Conservation (phyloP, 2,113 vertebrate genomes). For the Nothoprocta pentlandii region DNA sequence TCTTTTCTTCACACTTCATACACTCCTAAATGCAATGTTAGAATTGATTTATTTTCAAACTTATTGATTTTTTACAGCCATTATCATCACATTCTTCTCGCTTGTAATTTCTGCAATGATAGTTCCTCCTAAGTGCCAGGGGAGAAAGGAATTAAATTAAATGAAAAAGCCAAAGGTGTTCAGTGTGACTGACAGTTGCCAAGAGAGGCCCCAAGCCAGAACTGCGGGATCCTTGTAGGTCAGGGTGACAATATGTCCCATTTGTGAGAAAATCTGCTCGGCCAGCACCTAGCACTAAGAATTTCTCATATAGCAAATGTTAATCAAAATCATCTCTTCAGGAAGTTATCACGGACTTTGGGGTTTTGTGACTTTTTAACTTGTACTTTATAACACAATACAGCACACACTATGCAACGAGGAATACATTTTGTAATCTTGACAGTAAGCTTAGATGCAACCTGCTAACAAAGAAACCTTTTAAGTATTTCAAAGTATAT, state of each 20-base stretch:
- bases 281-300: neutral
- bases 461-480: neutral
- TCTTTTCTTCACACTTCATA: neutral
- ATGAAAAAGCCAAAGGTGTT: neutral
- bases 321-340: neutral
- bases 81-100: neutral
- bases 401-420: rapidly evolving
- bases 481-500: neutral
- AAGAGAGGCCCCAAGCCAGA: conserved; percentile 4
- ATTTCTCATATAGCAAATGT: neutral
- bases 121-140: neutral
- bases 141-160: conserved; percentile 4
- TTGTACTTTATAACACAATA: neutral
- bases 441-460: neutral
- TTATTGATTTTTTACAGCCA: neutral
- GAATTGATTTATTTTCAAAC: neutral
- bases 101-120: neutral
- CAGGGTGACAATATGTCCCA: neutral
- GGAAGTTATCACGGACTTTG: neutral
- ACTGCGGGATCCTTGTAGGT: neutral
- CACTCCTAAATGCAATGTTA: neutral
- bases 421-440: neutral
- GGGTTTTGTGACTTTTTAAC: neutral
- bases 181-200: neutral
- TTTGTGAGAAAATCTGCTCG: conserved; percentile 32